Percentiles rank a stretch among this genome's conserved stretches.
These are phyloP conservation scores for Halcyon smyrnensis DNA, from an alignment of 2,797 vertebrate species.

Conservation along the genomic window DNA sequence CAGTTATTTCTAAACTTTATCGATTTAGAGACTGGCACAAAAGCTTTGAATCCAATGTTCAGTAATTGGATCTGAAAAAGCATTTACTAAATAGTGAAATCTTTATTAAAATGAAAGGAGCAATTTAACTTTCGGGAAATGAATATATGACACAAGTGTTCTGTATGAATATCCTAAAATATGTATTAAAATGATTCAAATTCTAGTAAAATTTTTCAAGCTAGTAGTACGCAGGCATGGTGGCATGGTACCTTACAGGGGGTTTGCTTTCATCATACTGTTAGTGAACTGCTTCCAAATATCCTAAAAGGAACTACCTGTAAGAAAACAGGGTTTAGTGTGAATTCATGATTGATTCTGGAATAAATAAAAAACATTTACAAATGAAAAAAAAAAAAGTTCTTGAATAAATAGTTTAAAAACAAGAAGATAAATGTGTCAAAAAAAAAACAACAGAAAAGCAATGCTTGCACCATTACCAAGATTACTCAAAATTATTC, in stretches of 20 bases:
- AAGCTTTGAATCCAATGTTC: neutral
- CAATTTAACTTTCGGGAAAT: neutral
- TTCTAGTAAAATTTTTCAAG: neutral
- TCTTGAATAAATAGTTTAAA: neutral
- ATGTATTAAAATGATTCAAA: neutral
- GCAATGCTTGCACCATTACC: neutral
- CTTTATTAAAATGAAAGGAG: neutral
- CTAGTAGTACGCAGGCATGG: neutral
- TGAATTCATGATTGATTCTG: neutral
- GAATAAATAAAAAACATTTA: neutral
- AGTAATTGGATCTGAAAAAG: neutral
- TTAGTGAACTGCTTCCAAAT: neutral
- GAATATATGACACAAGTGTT: neutral
- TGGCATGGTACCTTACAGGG: neutral
- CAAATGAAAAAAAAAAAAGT: neutral
- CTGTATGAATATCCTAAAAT: neutral
- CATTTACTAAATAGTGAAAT: conserved; percentile 2
- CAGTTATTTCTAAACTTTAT: neutral
- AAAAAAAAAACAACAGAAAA: conserved; percentile 8
- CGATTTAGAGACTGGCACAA: neutral
- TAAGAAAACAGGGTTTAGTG: neutral
- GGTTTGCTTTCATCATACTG: neutral
- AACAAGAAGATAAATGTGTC: neutral
- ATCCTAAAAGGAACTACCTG: neutral
- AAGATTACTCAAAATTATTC: conserved; percentile 4